Percentiles rank a stretch among this genome's conserved stretches.
Evolutionary conservation across 2,113 vertebrate species (phyloP).

Genomic region (Epinephelus lanceolatus): DNA sequence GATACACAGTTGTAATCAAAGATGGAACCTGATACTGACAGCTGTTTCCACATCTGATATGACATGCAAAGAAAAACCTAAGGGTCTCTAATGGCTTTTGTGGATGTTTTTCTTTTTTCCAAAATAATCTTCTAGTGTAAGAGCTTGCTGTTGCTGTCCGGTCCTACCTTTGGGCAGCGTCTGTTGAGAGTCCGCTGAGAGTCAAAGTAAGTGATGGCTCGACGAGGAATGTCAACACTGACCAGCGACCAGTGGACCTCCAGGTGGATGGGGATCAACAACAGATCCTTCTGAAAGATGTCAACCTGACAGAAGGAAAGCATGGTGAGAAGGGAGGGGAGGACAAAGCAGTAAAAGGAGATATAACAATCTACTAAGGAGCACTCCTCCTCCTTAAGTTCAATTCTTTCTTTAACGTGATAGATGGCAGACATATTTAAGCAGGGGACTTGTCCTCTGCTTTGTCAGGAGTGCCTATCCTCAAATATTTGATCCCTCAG

Average conservation of each 20-base stretch:
- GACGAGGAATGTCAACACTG: constrained; percentile 89
- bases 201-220: constrained; percentile 93
- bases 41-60: too few species aligned
- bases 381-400: too few species aligned
- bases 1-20: too few species aligned
- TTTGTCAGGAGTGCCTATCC: too few species aligned
- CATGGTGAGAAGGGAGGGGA: not conserved
- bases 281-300: constrained; percentile 93
- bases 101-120: too few species aligned
- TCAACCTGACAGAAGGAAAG: constrained; percentile 85
- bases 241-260: constrained; percentile 96
- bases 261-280: constrained; percentile 94
- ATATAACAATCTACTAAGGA: not conserved
- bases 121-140: not conserved
- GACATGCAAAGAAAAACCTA: too few species aligned
- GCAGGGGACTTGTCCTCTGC: too few species aligned
- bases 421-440: too few species aligned
- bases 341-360: not conserved
- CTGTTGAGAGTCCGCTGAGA: constrained; percentile 94
- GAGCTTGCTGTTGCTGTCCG: not conserved
- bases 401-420: too few species aligned
- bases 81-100: not conserved
- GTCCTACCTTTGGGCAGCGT: constrained; percentile 91
- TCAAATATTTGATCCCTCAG: too few species aligned
- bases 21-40: too few species aligned